Evolutionary conservation across 53 echinoderm and acorn worm genomes (phyloP).

Genomic region (Holothuria leucospilota): DNA sequence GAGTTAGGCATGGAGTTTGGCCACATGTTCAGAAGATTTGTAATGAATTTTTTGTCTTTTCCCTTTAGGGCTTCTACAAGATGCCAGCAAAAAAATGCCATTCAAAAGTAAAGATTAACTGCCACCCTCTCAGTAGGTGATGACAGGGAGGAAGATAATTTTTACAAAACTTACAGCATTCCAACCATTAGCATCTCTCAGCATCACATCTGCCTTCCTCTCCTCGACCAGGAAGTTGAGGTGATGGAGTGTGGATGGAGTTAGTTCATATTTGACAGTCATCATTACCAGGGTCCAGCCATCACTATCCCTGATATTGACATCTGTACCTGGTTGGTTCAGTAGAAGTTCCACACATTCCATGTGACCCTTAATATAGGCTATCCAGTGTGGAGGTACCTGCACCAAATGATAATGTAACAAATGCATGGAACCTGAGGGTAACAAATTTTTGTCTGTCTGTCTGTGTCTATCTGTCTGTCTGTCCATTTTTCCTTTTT

Average conservation of each 20-base stretch:
- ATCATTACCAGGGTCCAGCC: slow-evolving; percentile 86
- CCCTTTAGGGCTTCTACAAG: too few species aligned
- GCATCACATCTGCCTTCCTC: slow-evolving; percentile 67
- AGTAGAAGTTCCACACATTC: slow-evolving; percentile 89
- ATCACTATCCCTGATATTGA: slow-evolving; percentile 83
- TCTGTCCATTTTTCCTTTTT: too few species aligned
- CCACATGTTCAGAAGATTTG: too few species aligned
- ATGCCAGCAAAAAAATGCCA: too few species aligned
- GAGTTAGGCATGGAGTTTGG: too few species aligned
- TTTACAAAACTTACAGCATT: slow-evolving; percentile 84
- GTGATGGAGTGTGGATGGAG: slow-evolving; percentile 70
- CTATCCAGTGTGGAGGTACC: slow-evolving; percentile 85
- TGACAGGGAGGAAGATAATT: background rate
- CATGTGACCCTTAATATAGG: slow-evolving; percentile 89
- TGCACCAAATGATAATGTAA: slow-evolving; percentile 9
- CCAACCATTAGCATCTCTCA: slow-evolving; percentile 80
- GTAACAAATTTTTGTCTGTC: too few species aligned
- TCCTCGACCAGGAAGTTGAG: slow-evolving; percentile 81
- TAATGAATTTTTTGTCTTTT: too few species aligned
- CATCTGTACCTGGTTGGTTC: slow-evolving; percentile 71
- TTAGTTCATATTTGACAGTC: slow-evolving; percentile 61
- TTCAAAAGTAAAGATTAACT: too few species aligned
- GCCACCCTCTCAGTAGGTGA: too few species aligned
- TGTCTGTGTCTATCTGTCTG: too few species aligned
- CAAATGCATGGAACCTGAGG: background rate